Evolutionary conservation across 2,797 vertebrate species (phyloP).

Genomic region (Carcharodon carcharias): DNA sequence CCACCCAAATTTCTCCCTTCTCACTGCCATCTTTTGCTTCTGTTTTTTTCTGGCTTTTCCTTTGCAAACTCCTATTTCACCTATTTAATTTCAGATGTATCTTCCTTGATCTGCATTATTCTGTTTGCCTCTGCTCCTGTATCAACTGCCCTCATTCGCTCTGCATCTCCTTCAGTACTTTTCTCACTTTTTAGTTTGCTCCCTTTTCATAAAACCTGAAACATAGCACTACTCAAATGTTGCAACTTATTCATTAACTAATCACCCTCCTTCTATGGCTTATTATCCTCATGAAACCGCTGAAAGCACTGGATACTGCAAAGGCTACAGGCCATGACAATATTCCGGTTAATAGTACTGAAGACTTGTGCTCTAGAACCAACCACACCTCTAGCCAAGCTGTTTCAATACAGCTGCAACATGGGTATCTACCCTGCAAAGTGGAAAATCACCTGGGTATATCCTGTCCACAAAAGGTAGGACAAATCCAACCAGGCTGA

Average conservation of each 20-base stretch:
- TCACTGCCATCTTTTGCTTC: neutral
- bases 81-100: neutral
- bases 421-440: no score
- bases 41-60: neutral
- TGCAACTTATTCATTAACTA: neutral
- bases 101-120: neutral
- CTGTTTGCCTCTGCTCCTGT: neutral
- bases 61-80: neutral
- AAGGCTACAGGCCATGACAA: no score
- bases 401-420: no score
- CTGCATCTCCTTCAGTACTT: neutral
- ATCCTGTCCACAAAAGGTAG: no score
- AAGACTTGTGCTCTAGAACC: no score
- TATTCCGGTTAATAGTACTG: no score
- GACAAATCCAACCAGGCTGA: no score
- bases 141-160: neutral
- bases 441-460: no score
- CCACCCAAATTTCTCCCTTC: neutral
- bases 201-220: neutral
- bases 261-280: neutral
- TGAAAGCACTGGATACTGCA: no score
- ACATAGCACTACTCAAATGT: neutral
- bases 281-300: no score
- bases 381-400: no score
- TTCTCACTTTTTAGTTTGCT: neutral